Evolutionary conservation across 2,888 invertebrate genomes (phyloP).

Genomic region (Drosophila borborema): DNA sequence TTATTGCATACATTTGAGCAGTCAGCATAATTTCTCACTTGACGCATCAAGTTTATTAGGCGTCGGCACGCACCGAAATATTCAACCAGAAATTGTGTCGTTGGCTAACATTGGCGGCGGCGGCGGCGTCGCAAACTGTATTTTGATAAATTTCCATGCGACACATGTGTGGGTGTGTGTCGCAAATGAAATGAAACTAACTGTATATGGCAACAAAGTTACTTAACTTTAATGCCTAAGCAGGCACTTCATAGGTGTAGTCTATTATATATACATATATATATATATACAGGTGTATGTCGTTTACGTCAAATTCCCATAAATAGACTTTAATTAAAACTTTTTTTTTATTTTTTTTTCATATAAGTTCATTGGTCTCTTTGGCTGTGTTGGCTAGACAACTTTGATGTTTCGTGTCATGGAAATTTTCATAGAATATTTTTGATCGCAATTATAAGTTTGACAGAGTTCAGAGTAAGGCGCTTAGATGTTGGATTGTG

Average conservation of each 20-base stretch:
- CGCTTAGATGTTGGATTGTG: neutral
- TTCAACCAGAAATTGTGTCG: conserved; percentile 12
- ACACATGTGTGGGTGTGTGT: conserved; percentile 9
- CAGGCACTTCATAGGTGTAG: neutral
- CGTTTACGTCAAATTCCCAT: neutral
- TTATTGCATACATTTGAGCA: conserved; percentile 81
- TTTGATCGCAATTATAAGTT: conserved; percentile 2
- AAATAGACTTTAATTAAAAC: conserved; percentile 21
- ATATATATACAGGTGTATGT: neutral
- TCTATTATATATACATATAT: neutral
- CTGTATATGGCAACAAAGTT: neutral
- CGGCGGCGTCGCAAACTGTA: conserved; percentile 33
- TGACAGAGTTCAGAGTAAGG: neutral
- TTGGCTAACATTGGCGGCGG: conserved; percentile 20
- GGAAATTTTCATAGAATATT: neutral
- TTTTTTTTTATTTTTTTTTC: neutral
- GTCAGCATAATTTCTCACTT: conserved; percentile 81
- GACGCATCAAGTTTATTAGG: conserved; percentile 70
- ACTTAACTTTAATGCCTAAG: neutral
- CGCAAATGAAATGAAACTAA: neutral
- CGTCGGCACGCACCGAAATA: conserved; percentile 54
- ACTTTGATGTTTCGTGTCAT: conserved; percentile 1
- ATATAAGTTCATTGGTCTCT: neutral
- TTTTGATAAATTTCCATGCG: conserved; percentile 43
- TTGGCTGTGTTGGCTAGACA: neutral